A percentile compares a stretch with the other conserved stretches of the same genome.
Conservation (phyloP, 1,140 invertebrate genomes). For the Neodiprion fabricii region DNA sequence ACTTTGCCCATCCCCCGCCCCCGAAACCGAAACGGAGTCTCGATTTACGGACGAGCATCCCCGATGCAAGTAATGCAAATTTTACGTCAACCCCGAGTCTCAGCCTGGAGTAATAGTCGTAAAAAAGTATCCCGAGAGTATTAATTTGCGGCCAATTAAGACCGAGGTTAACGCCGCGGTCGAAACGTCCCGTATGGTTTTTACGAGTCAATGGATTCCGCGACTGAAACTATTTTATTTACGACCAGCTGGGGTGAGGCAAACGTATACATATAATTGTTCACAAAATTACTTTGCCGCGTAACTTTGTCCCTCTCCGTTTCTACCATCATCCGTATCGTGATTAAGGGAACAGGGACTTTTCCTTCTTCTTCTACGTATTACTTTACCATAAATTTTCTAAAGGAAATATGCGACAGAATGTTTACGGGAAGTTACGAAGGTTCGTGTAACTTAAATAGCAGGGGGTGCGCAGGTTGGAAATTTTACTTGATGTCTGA, state of each 20-base stretch:
- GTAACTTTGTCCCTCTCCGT: too few species aligned
- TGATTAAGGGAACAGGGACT: too few species aligned
- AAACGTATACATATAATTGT: too few species aligned
- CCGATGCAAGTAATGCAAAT: neutral
- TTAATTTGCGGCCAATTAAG: slow-evolving; percentile 5
- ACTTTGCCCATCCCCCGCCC: neutral
- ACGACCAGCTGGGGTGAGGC: neutral
- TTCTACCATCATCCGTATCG: too few species aligned
- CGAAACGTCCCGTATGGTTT: neutral
- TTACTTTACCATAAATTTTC: too few species aligned
- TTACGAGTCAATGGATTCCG: neutral
- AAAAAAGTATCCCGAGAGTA: neutral
- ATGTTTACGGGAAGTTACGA: too few species aligned
- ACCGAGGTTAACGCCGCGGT: slow-evolving; percentile 2
- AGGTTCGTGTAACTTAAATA: too few species aligned
- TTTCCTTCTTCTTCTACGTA: too few species aligned
- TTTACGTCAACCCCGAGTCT: neutral
- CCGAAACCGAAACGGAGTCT: neutral
- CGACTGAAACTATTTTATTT: neutral
- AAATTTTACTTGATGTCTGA: too few species aligned
- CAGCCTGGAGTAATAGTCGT: neutral
- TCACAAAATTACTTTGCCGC: too few species aligned
- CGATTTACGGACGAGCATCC: neutral
- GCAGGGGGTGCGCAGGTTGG: too few species aligned
- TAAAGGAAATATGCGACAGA: too few species aligned